Evolutionary conservation across 2,797 vertebrate species (phyloP).

Genomic region (Calcarius lapponicus): DNA sequence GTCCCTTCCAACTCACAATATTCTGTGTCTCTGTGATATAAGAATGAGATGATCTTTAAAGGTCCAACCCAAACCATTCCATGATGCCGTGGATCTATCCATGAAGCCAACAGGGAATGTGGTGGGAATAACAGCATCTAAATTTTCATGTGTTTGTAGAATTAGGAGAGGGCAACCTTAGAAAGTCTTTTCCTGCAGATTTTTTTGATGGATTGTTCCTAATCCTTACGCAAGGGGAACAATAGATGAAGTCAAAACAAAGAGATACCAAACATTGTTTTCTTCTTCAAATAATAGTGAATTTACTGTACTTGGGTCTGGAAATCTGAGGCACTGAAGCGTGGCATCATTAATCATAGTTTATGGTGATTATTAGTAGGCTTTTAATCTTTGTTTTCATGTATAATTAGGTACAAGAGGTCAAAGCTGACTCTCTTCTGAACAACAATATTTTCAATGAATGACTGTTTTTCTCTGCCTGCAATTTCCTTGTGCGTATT

Average conservation of each 20-base stretch:
- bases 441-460: conserved; percentile 59
- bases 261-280: conserved; percentile 7
- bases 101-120: rapidly evolving
- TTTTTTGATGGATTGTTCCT: background rate
- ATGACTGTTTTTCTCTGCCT: conserved; percentile 50
- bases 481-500: conserved; percentile 54
- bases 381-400: conserved; percentile 70
- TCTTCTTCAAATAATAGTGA: conserved; percentile 28
- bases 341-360: conserved; percentile 68
- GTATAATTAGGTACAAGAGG: conserved; percentile 71
- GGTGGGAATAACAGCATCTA: background rate
- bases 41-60: background rate
- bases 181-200: background rate
- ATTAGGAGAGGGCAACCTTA: background rate
- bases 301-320: conserved; percentile 44
- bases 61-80: background rate
- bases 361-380: conserved; percentile 70
- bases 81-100: background rate
- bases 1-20: background rate
- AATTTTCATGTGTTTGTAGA: background rate
- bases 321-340: conserved; percentile 40
- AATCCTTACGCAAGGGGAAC: background rate
- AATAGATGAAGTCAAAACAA: conserved; percentile 7
- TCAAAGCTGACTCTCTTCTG: conserved; percentile 49
- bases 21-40: background rate